Base-by-base conservation (phyloP, 2,888 invertebrate genomes). In the Nudaria mundana region DNA sequence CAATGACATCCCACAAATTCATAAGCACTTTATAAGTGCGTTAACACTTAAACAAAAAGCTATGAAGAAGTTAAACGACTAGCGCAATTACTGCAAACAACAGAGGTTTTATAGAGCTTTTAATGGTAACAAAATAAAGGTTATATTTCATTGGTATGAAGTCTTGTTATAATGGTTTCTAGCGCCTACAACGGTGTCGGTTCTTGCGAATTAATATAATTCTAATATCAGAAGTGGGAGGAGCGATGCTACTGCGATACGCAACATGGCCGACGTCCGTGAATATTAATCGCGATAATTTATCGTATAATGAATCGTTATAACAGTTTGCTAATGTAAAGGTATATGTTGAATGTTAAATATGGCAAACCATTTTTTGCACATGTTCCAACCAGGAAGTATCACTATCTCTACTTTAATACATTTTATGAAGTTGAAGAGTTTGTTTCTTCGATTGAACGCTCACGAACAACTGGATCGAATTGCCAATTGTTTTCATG, bases 261-360 rank as follows among this genome's bases (percentile, higher is more conserved):
- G 77, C 77, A 74, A 69, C 59, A 74, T 73, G 73, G 71, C 68
- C 51, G 66, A 61, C 49, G 56, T 48, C 53, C 39, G 49, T 63
- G 74, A 74, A 76, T 76, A 73, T 74, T 78, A 73, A 81, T 78
- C 49, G 62, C 56, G 57, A 69, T 74, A 71, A 76, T 77, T 74
- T 71, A 77, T 77, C 66, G 66, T 40, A 61, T 75, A 73, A 71
- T 68, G 63, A 73, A 63, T 53, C 54, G 59, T 59, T 65, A 61
- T 52, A 61, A 60, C 52, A 48, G 33, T 28, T 31, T 12, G 54
- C 35, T 56, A 55, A 58, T 56, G 38, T 58, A 55, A 59, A 52
- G 57, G 48, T 59, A 56, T 45, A 56, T 57, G 56, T 56, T 56
- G 50, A 56, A 55, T 56, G 50, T 40, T 44, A 50, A 41, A 54